Evolutionary conservation across 2,797 vertebrate species (phyloP).

Genomic region (Hafferia zeledoni): DNA sequence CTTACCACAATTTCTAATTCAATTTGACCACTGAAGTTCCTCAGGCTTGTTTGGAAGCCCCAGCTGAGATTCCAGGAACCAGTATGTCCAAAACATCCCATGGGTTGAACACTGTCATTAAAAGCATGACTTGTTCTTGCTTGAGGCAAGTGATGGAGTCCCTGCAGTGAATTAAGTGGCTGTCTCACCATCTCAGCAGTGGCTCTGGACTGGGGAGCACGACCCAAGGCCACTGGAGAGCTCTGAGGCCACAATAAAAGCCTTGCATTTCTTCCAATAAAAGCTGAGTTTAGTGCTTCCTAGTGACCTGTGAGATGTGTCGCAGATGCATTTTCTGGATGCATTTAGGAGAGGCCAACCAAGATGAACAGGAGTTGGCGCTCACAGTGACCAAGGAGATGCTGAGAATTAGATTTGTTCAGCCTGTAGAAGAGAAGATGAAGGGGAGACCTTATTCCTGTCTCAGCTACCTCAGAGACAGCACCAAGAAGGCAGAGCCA

Average conservation of each 20-base stretch:
- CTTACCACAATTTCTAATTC: background rate
- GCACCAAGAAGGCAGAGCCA: background rate
- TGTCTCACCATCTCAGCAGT: background rate
- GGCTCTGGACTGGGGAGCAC: background rate
- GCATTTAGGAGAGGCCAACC: background rate
- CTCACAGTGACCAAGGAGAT: background rate
- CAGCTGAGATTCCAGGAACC: background rate
- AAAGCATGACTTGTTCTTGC: conserved; percentile 20
- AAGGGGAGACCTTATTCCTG: background rate
- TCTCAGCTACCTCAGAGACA: background rate
- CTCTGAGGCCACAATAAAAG: background rate
- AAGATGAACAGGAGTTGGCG: background rate
- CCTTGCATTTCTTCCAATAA: background rate
- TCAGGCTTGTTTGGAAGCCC: conserved; percentile 16
- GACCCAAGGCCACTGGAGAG: background rate
- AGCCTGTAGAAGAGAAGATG: background rate
- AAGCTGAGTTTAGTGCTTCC: background rate
- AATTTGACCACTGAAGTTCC: conserved; percentile 49
- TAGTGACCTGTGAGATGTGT: background rate
- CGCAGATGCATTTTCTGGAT: background rate
- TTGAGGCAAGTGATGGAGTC: conserved; percentile 9
- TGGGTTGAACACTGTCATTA: conserved; percentile 6
- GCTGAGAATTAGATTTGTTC: background rate
- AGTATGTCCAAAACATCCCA: conserved; percentile 6
- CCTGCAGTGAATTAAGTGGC: background rate